Percentiles rank a stretch among this genome's conserved stretches.
phyloP scores from a whole-genome alignment of 2,888 invertebrate species.

The Hofmannophila pseudospretella region DNA sequence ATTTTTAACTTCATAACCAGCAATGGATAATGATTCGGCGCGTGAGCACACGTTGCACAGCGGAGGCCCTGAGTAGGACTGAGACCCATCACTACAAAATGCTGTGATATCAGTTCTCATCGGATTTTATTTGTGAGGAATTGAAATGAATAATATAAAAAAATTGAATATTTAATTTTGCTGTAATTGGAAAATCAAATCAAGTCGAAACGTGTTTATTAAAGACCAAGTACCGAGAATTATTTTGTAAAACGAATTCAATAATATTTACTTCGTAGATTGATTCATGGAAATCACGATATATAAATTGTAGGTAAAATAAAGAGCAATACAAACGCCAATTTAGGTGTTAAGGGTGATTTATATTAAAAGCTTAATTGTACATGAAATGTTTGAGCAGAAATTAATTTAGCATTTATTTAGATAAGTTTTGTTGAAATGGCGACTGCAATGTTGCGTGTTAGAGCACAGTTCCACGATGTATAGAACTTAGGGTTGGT shows the following conservation, averaged over 20 bases:
- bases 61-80: too few species aligned
- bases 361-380: constrained; percentile 40
- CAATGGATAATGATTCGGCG: too few species aligned
- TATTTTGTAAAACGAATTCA: neutral
- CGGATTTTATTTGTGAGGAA: constrained; percentile 31
- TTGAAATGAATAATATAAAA: too few species aligned
- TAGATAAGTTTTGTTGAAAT: constrained; percentile 27
- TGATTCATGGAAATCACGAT: too few species aligned
- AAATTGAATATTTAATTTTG: too few species aligned
- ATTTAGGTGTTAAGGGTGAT: constrained; percentile 57
- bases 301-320: constrained; percentile 21
- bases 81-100: constrained; percentile 56
- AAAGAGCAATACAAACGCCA: constrained; percentile 70
- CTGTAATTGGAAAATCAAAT: too few species aligned
- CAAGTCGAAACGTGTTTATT: too few species aligned
- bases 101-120: constrained; percentile 74
- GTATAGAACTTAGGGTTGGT: constrained; percentile 25
- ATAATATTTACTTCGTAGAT: neutral
- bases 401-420: constrained; percentile 10
- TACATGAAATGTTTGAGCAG: constrained; percentile 22
- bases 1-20: too few species aligned
- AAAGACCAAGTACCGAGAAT: neutral
- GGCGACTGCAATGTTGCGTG: constrained; percentile 36
- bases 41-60: too few species aligned
- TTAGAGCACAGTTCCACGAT: constrained; percentile 34